Evolutionary conservation across 2,888 invertebrate genomes (phyloP).

Genomic region (Ceratothoa steindachneri): DNA sequence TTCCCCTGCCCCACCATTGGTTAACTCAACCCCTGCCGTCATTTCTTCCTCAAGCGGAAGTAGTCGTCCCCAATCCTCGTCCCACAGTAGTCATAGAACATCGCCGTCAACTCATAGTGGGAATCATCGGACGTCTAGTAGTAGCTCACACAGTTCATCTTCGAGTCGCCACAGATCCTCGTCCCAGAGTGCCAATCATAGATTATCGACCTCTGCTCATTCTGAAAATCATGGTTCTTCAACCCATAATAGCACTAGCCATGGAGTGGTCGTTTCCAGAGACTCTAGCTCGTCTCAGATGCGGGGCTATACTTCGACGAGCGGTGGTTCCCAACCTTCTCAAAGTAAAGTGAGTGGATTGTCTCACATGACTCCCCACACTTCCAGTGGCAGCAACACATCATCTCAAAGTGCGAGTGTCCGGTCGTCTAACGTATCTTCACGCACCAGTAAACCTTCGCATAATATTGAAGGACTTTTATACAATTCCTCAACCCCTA

Average conservation of each 20-base stretch:
- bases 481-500: background rate
- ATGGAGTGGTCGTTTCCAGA: background rate
- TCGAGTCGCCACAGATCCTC: background rate
- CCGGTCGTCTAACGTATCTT: background rate
- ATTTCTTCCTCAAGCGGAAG: too few species aligned
- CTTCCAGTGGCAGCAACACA: background rate
- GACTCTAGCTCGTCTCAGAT: background rate
- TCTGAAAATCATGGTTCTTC: background rate
- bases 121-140: background rate
- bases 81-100: background rate
- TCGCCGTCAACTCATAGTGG: background rate
- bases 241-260: background rate
- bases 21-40: background rate
- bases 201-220: background rate
- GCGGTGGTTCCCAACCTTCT: background rate
- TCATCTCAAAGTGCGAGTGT: background rate
- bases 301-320: background rate
- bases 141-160: background rate
- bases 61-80: background rate
- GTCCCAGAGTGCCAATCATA: background rate
- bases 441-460: background rate
- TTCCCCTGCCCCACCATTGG: background rate
- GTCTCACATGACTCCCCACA: background rate
- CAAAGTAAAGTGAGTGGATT: background rate
- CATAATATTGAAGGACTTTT: slow-evolving; percentile 5